Conservation (phyloP, 2,888 invertebrate genomes). For the Abscondita cerata region DNA sequence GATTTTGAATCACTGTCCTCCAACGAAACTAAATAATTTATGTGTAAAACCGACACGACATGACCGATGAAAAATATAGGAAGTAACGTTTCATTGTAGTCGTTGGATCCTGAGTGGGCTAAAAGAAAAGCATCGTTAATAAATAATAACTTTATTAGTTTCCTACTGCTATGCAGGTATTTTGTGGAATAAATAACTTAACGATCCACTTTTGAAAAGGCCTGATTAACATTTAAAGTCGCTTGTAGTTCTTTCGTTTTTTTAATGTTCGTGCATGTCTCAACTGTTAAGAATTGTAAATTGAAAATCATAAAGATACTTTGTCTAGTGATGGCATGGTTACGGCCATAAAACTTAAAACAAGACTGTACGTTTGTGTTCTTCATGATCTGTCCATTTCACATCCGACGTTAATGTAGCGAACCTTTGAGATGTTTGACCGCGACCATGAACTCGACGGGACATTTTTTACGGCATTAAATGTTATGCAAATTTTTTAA, state of each 20-base stretch:
- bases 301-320: constrained; percentile 24
- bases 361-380: constrained; percentile 21
- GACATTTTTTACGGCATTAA: constrained; percentile 4
- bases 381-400: constrained; percentile 29
- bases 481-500: too few species aligned
- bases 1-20: too few species aligned
- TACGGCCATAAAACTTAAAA: constrained; percentile 22
- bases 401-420: constrained; percentile 23
- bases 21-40: too few species aligned
- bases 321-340: constrained; percentile 25
- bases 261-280: constrained; percentile 11
- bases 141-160: constrained; percentile 8
- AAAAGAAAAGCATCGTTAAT: background rate
- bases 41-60: too few species aligned
- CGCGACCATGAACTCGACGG: constrained; percentile 25
- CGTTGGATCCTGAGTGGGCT: too few species aligned
- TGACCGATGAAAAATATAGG: too few species aligned
- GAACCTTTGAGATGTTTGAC: constrained; percentile 17
- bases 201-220: constrained; percentile 1
- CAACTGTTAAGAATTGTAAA: constrained; percentile 14
- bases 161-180: background rate
- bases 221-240: too few species aligned
- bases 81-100: too few species aligned
- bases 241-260: too few species aligned
- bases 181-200: constrained; percentile 3